Base-by-base conservation (phyloP, 37 sponge, comb jelly and placozoan species). In the Spongia lamella region DNA sequence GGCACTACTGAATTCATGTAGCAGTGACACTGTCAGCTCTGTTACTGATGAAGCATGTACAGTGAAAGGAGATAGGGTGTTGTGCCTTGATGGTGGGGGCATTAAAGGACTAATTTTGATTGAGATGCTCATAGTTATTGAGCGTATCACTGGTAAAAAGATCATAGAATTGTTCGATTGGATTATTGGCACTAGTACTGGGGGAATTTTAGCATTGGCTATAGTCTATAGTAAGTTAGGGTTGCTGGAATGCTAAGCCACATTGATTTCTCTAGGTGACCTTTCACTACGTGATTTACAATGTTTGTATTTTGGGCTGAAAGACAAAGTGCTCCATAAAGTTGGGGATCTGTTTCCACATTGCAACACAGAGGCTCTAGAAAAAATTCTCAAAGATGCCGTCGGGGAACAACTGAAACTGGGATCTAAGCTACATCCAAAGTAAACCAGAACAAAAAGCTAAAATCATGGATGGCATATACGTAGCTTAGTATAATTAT, bases 141-240 rank as follows among this genome's bases (percentile, higher is more conserved):
- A 85, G 53, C 27, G 64, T 34, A 16, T 26, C 20, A 78, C 86
- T 14, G 86, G 86, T 7, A 78, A 61, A 35, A 78, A 39, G 54
- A 85, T 79, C 19, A 73, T 67, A 7, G 75, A 85, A 38, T 79
- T 85, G 30, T 85, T 85, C 78, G 86, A 85, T 39, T 85, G 86
- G 86, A 85, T 85, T 2, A 50, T 85, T 29, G 86, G 86, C 1
- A 72, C 74, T 30, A 69, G 72, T 17, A 85, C 64, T 33, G 86
- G 86, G 33, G 86, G 79, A 5, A 73, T 85, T 20, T 25, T 85
- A 21, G 86, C 86, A 56, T 53, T 85, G 65, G 79, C 59, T 33
- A 35, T 85, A 19, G 86, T 85, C n/a, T 79, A 85, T 64, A 72
- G 85, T 84, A 32, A 71, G 79, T 51, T 26, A 14, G 5, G 47